Conservation (phyloP, 1,140 invertebrate genomes). For the Drosophila funebris region DNA sequence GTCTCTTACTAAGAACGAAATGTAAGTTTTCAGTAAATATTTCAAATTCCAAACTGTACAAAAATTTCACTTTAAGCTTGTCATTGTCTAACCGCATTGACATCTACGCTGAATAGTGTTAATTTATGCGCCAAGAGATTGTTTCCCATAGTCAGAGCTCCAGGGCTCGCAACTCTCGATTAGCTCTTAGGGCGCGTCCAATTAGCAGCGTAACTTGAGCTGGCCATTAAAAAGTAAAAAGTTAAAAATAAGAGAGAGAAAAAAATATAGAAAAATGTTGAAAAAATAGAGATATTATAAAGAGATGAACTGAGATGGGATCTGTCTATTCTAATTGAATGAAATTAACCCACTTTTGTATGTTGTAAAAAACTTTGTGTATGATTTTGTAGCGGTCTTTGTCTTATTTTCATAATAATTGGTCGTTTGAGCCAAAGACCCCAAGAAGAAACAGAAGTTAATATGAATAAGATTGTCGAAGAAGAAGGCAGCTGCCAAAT, state of each 20-base stretch:
- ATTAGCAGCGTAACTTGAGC: conserved; percentile 58
- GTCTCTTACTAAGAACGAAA: not conserved
- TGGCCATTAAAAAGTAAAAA: conserved; percentile 53
- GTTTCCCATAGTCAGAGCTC: conserved; percentile 60
- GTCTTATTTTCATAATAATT: conserved; percentile 66
- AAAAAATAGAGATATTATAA: conserved; percentile 29
- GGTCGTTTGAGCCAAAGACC: conserved; percentile 20
- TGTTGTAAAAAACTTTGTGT: conserved; percentile 36
- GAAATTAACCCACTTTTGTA: conserved; percentile 72
- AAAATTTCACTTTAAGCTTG: conserved; percentile 44
- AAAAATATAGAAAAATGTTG: not conserved
- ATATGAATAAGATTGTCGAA: conserved; percentile 64
- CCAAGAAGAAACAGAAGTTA: conserved; percentile 19
- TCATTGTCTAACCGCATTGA: conserved; percentile 9
- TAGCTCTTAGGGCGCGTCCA: conserved; percentile 53
- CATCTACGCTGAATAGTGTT: conserved; percentile 25
- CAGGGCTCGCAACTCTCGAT: conserved; percentile 29
- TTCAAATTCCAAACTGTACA: conserved; percentile 17
- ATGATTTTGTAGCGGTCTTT: conserved; percentile 35
- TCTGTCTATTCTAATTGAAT: conserved; percentile 77
- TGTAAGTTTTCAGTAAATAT: conserved; percentile 6
- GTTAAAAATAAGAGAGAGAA: not conserved
- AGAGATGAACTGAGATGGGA: not conserved
- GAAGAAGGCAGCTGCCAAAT: conserved; percentile 45
- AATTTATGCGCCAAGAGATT: conserved; percentile 57